These are phyloP conservation scores for Dendroctonus valens DNA, from an alignment of 1,140 invertebrate genomes.

Conservation along the genomic window DNA sequence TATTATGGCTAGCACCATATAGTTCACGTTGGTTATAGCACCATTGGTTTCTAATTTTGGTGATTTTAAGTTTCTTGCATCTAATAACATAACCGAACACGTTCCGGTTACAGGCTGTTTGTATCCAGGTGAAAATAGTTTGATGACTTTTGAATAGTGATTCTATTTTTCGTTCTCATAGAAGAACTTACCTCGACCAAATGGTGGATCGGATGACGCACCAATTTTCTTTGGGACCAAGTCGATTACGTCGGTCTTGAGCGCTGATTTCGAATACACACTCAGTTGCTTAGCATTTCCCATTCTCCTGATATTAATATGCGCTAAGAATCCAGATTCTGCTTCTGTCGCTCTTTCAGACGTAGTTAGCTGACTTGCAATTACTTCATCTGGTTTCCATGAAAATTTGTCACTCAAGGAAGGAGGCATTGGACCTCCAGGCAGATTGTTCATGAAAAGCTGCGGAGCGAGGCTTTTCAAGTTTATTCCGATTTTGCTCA, in stretches of 20 bases:
- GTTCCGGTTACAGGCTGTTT: too few species aligned
- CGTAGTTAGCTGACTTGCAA: slow-evolving; percentile 53
- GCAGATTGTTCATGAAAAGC: slow-evolving; percentile 65
- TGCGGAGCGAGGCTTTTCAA: slow-evolving; percentile 85
- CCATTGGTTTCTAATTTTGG: too few species aligned
- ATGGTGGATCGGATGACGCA: slow-evolving; percentile 77
- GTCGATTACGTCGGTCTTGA: slow-evolving; percentile 72
- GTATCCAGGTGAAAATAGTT: too few species aligned
- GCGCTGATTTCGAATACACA: slow-evolving; percentile 68
- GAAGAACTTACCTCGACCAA: slow-evolving; percentile 65
- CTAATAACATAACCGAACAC: too few species aligned
- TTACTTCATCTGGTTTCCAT: slow-evolving; percentile 56
- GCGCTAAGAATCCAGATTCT: slow-evolving; percentile 76
- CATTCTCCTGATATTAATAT: slow-evolving; percentile 71
- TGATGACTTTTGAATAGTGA: too few species aligned
- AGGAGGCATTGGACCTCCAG: slow-evolving; percentile 61
- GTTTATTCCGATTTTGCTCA: slow-evolving; percentile 80
- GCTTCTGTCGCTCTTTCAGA: slow-evolving; percentile 62
- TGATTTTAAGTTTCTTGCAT: too few species aligned
- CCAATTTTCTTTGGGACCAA: slow-evolving; percentile 69
- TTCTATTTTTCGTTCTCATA: too few species aligned
- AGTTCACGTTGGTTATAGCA: too few species aligned
- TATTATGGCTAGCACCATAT: too few species aligned
- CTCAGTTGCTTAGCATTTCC: slow-evolving; percentile 69
- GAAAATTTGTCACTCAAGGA: slow-evolving; percentile 59